phyloP scores from a whole-genome alignment of 2,113 vertebrate species.

The Baryphthengus martii region DNA sequence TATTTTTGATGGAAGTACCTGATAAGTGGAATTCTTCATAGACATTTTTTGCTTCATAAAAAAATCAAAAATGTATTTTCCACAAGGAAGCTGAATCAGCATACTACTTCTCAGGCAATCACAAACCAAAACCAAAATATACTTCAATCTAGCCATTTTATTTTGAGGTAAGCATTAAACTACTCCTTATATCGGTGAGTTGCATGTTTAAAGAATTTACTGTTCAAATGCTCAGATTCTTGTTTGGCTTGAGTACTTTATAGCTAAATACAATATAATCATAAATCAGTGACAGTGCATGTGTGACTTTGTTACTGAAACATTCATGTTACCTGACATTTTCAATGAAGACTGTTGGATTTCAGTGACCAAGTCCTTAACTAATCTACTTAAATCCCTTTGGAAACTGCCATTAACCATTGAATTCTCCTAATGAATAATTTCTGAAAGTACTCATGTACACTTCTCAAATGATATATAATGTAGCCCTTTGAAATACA shows the following conservation, averaged over 20 bases:
- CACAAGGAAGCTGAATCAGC: neutral
- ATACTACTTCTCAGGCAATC: neutral
- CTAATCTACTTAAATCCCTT: neutral
- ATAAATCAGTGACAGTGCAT: neutral
- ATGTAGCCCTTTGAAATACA: neutral
- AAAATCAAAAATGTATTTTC: neutral
- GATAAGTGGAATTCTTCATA: neutral
- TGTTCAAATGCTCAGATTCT: neutral
- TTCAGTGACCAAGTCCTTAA: neutral
- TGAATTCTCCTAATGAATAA: neutral
- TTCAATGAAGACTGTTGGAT: neutral
- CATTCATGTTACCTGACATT: neutral
- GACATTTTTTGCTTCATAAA: neutral
- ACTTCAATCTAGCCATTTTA: neutral
- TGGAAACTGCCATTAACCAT: neutral
- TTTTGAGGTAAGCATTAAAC: neutral
- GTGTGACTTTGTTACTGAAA: neutral
- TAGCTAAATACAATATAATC: neutral
- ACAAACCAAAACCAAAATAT: neutral
- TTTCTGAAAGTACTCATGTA: neutral
- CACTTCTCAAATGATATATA: neutral
- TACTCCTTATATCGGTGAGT: neutral
- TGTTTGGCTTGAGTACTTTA: neutral
- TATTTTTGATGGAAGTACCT: neutral
- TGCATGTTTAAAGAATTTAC: neutral